Evolutionary conservation across 2,888 invertebrate species (phyloP), one percentile per base, ranked within the genome.

Genomic region (Sesia bembeciformis): DNA sequence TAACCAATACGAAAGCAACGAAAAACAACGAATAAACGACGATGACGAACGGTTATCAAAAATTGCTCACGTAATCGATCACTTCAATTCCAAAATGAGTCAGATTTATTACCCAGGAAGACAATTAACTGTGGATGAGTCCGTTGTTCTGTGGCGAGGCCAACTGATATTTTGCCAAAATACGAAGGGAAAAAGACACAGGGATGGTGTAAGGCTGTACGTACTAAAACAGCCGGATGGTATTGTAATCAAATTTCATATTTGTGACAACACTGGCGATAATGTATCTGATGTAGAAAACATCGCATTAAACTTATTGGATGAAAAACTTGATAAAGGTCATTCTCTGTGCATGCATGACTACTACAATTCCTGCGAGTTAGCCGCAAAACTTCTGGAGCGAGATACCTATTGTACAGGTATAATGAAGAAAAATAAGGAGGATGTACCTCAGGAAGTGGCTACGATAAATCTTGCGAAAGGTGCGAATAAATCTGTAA

Each of bases 321-420:
- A 72, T 58, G 66, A 64, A 39, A 67, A 55, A 58, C 54, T 73
- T n/a, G 62, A 67, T 50, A 55, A 52, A 51, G 73, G 72, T 4
- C 72, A 73, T 57, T 46, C 56, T 54, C 54, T 74, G 0, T 74
- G 70, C 51, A 70, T 78, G 67, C 72, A 73, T 51, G 71, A 69
- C 57, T 74, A 63, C 51, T 74, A 71, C 52, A 76, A 67, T 43
- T 67, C 64, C 3, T 66, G 63, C 56, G 57, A 52, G 46, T 60
- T 76, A 52, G 70, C 73, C 49, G 59, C 62, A 39, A 61, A 65
- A 57, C 62, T 77, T 40, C 39, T 72, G 54, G 60, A 67, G 57
- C 64, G 64, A 51, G 56, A 71, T 51, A 77, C 75, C 5, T 76
- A 78, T 57, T 72, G 71, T 57, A 80, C 78, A n/a, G 79, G 78